A percentile compares a stretch with the other conserved stretches of the same genome.
These are phyloP conservation scores for Tonatia bakeri DNA, from an alignment of 2,113 vertebrate species.

Conservation along the genomic window DNA sequence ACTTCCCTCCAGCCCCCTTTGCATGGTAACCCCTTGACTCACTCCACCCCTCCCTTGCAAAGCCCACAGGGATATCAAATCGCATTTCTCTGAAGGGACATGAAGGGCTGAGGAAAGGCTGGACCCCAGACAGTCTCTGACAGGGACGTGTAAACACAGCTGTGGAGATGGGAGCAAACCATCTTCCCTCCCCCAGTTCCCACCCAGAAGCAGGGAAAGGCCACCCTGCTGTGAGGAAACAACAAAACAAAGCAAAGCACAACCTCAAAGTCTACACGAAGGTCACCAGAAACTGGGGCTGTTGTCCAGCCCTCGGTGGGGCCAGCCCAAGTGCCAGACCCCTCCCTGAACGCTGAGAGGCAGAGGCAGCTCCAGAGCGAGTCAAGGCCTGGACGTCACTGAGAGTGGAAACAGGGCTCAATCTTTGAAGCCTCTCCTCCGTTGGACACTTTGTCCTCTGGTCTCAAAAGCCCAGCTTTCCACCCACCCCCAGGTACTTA, in stretches of 20 bases:
- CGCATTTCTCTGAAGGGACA: neutral
- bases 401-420: slow-evolving; percentile 29
- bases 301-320: slow-evolving; percentile 50
- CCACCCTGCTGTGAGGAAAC: slow-evolving; percentile 37
- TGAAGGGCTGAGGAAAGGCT: neutral
- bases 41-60: neutral
- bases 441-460: slow-evolving; percentile 48
- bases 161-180: slow-evolving; percentile 42
- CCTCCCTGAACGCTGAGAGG: slow-evolving; percentile 44
- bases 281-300: slow-evolving; percentile 59
- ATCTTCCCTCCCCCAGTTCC: slow-evolving; percentile 32
- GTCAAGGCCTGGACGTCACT: slow-evolving; percentile 15
- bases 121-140: slow-evolving; percentile 27
- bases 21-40: neutral
- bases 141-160: slow-evolving; percentile 68
- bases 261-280: slow-evolving; percentile 24
- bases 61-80: slow-evolving; percentile 12
- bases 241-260: slow-evolving; percentile 54
- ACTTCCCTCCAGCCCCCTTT: neutral
- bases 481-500: slow-evolving; percentile 50
- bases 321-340: slow-evolving; percentile 43
- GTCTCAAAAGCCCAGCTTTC: slow-evolving; percentile 29
- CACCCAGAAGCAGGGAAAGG: slow-evolving; percentile 65
- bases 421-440: neutral
- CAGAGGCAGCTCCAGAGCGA: neutral